Evolutionary conservation across 2,113 vertebrate species (phyloP).

Genomic region (Xenopus laevis): DNA sequence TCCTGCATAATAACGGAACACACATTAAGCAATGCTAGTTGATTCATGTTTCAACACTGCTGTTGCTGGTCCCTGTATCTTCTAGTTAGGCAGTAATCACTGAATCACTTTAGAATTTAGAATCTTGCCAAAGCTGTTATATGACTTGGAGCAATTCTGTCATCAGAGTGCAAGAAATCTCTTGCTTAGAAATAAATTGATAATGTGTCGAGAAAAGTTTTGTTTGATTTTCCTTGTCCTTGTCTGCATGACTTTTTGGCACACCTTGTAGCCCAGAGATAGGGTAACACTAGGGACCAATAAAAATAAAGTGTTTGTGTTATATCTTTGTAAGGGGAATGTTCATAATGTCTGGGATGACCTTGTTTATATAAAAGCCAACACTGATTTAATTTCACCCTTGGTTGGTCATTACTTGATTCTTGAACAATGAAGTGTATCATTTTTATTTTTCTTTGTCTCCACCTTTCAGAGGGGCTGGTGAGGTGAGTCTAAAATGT

Average conservation of each 20-base stretch:
- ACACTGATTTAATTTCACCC: not conserved
- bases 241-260: slow-evolving; percentile 13
- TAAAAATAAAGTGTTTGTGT: not conserved
- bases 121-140: too few species aligned
- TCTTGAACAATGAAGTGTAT: slow-evolving; percentile 41
- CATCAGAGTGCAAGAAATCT: too few species aligned
- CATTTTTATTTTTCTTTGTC: slow-evolving; percentile 34
- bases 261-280: not conserved
- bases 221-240: slow-evolving; percentile 22
- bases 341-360: not conserved
- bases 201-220: too few species aligned
- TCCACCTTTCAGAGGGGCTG: slow-evolving; percentile 44
- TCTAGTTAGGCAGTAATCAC: too few species aligned
- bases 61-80: too few species aligned
- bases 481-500: slow-evolving; percentile 30
- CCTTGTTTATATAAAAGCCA: slow-evolving; percentile 15
- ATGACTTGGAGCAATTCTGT: too few species aligned
- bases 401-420: not conserved
- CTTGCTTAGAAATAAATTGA: too few species aligned
- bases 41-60: too few species aligned
- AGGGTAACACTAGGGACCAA: not conserved
- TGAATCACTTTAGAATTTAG: too few species aligned
- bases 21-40: too few species aligned
- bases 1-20: too few species aligned
- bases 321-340: not conserved